phyloP scores from a whole-genome alignment of 2,113 vertebrate species.

The Lagopus leucura region DNA sequence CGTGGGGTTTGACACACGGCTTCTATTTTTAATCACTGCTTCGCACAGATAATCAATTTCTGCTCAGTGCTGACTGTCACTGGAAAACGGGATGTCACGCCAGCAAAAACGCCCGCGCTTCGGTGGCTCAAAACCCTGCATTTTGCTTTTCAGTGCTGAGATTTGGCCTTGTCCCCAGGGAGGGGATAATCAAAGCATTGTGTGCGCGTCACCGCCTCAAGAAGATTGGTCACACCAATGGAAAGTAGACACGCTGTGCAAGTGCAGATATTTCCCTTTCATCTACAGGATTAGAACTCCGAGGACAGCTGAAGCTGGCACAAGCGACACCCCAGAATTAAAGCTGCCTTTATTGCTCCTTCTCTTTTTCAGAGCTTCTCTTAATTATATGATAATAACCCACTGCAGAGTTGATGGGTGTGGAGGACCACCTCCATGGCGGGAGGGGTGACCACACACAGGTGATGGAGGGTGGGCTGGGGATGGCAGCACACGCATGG shows the following conservation, averaged over 20 bases:
- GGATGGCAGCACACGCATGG: neutral
- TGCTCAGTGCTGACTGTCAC: slow-evolving; percentile 51
- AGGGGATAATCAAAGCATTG: neutral
- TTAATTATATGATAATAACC: neutral
- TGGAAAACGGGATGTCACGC: neutral
- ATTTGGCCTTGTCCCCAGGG: neutral
- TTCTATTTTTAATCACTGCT: slow-evolving; percentile 45
- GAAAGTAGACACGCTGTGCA: fast-evolving
- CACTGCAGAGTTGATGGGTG: neutral
- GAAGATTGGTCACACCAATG: neutral
- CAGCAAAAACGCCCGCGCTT: neutral
- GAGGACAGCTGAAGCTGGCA: neutral
- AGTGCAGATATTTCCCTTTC: neutral
- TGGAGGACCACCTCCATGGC: no score
- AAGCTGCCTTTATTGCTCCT: neutral
- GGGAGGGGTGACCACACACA: no score
- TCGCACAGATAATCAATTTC: slow-evolving; percentile 44
- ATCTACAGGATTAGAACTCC: neutral
- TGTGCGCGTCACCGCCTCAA: neutral
- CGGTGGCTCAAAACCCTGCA: neutral
- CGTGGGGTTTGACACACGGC: slow-evolving; percentile 29
- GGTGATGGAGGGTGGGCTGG: fast-evolving
- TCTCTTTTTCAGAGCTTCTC: neutral
- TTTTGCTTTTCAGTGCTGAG: neutral
- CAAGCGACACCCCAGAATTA: neutral